Conservation (phyloP, 92 coral and sea anemone genomes). For the Porites cylindrica region DNA sequence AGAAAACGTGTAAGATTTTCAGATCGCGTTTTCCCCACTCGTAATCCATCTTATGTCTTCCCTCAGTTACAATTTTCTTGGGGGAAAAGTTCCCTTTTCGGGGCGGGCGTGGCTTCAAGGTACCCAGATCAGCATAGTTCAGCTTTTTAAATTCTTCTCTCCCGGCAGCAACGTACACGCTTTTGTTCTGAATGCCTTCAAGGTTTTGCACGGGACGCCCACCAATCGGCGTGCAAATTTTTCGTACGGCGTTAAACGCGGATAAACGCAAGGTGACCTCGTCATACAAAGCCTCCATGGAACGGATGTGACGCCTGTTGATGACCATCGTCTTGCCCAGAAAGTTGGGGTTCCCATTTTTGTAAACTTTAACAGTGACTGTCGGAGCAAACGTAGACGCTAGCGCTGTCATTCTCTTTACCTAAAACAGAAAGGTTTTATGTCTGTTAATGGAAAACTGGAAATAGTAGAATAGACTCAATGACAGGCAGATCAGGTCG, state of each 20-base stretch:
- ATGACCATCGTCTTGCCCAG: constrained; percentile 56
- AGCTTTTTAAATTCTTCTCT: constrained; percentile 56
- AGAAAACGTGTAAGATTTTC: constrained; percentile 53
- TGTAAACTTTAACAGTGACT: constrained; percentile 57
- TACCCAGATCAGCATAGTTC: constrained; percentile 59
- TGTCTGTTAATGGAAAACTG: not conserved
- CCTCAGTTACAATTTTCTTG: constrained; percentile 41
- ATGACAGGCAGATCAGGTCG: no score
- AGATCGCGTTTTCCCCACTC: constrained; percentile 65
- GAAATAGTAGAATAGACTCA: not conserved
- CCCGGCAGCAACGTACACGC: constrained; percentile 64
- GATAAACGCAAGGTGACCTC: constrained; percentile 45
- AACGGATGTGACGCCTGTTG: constrained; percentile 51
- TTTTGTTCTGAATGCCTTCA: constrained; percentile 41
- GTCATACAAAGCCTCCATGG: constrained; percentile 63
- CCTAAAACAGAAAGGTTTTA: not conserved
- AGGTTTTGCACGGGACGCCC: constrained; percentile 42
- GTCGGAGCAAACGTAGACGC: constrained; percentile 41
- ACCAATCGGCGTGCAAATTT: constrained; percentile 61
- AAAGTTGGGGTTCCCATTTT: constrained; percentile 68
- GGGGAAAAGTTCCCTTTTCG: constrained; percentile 47
- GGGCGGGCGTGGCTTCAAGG: constrained; percentile 29
- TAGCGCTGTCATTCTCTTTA: constrained; percentile 51
- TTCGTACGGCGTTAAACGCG: constrained; percentile 64
- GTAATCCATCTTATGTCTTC: constrained; percentile 66